Evolutionary conservation across 2,888 invertebrate genomes (phyloP), one percentile per base, ranked within the genome.

Genomic region (Drosophila atroscutellata): DNA sequence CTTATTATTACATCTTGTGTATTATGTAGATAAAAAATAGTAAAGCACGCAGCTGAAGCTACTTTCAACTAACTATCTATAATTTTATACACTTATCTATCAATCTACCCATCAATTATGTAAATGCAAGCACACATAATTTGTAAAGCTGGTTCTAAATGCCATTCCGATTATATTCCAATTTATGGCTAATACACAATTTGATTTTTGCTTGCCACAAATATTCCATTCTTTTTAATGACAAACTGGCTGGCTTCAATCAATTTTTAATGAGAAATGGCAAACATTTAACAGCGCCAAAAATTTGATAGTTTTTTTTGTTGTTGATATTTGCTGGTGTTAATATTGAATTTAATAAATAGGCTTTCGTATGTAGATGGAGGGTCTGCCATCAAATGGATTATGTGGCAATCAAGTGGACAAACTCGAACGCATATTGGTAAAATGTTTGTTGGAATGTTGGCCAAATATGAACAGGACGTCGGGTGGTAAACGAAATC

Each of bases 331-430:
- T 63, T 62, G 36, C 45, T 45, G 24, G 47, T 61, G 55, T 57
- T 68, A 55, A 65, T 74, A 54, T 62, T 34, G 11, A 56, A 50
- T 64, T 57, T 51, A 9, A 36, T 62, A 61, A 24, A 63, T 62
- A 3, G n/a, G 37, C 61, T 30, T 42, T 57, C 18, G 30, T 42
- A 42, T 54, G 24, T 6, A 7, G 9, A 51, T 3, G 18, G 6
- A 9, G 37, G 13, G 57, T 50, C 18, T 24, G 9, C 20, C 65
- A 70, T 74, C 57, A 70, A 70, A 70, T 66, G 42, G 63, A 56
- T 28, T 26, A 51, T 72, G 57, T 39, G 70, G 65, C 62, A 52
- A 74, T 63, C 69, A 45, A 61, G 30, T 59, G 66, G 47, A 49
- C 57, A 70, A 66, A 60, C 61, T 54, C 54, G 47, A 66, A 36